Percentiles rank a stretch among this genome's conserved stretches.
These are phyloP conservation scores for Caenorhabditis sp. DNA, from an alignment of 2,888 invertebrate species.

Conservation along the genomic window DNA sequence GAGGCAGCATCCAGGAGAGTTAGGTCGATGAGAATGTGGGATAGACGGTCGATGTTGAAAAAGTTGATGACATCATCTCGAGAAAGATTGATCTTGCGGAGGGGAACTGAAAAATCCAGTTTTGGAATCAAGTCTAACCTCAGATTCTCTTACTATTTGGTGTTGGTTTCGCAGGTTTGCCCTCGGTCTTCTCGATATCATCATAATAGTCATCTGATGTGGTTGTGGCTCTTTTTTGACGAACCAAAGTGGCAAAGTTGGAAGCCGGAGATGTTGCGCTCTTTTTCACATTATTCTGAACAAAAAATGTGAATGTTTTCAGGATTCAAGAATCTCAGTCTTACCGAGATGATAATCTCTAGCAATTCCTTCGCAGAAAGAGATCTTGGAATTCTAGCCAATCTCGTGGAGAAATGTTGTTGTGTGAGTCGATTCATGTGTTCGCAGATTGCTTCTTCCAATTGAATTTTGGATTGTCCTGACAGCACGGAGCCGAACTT, in stretches of 20 bases:
- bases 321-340: not conserved
- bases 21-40: conserved; percentile 73
- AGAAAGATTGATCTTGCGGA: conserved; percentile 56
- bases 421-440: conserved; percentile 76
- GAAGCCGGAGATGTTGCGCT: conserved; percentile 31
- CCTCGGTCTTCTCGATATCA: conserved; percentile 66
- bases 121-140: too few relatives aligned
- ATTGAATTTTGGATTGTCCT: conserved; percentile 69
- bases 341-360: conserved; percentile 67
- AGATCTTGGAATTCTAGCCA: conserved; percentile 70
- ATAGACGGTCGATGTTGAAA: conserved; percentile 73
- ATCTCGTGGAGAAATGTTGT: conserved; percentile 73
- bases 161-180: conserved; percentile 49
- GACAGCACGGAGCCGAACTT: conserved; percentile 73
- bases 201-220: conserved; percentile 70
- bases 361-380: conserved; percentile 73
- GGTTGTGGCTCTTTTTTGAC: conserved; percentile 41
- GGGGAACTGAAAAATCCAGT: conserved; percentile 44
- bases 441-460: conserved; percentile 75
- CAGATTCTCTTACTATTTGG: conserved; percentile 38
- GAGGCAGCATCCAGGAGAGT: conserved; percentile 74
- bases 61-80: conserved; percentile 72
- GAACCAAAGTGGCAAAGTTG: conserved; percentile 40
- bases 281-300: conserved; percentile 56
- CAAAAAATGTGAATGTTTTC: not conserved